Percentiles rank a stretch among this genome's conserved stretches.
phyloP scores from a whole-genome alignment of 1,140 invertebrate genomes.

The Leptinotarsa lineolata region DNA sequence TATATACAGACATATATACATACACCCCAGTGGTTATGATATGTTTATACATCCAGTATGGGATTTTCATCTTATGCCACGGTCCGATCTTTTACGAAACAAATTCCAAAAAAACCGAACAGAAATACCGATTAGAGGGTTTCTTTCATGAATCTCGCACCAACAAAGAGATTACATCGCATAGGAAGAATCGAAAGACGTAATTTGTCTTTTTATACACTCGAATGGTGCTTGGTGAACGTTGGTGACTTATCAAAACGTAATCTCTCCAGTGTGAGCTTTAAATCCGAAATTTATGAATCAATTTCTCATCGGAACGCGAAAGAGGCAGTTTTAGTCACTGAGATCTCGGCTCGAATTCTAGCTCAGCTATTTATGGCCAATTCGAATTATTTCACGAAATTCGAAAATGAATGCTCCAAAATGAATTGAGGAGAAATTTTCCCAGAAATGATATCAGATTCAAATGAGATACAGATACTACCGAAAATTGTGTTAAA shows the following conservation, averaged over 20 bases:
- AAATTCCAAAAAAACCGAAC: no score
- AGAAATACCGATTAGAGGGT: no score
- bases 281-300: conserved; percentile 1
- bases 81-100: no score
- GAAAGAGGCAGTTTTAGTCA: background rate
- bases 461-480: no score
- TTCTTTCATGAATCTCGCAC: background rate
- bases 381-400: background rate
- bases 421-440: no score
- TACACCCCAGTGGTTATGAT: no score
- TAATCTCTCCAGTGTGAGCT: background rate
- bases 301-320: background rate
- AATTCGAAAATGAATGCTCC: no score
- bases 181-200: background rate
- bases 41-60: no score
- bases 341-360: background rate
- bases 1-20: no score
- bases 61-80: no score
- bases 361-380: background rate
- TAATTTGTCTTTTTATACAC: conserved; percentile 1
- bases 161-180: background rate
- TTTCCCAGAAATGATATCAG: no score
- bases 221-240: background rate
- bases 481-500: no score
- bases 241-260: background rate